phyloP scores from a whole-genome alignment of 2,113 vertebrate species.

The Python bivittatus region DNA sequence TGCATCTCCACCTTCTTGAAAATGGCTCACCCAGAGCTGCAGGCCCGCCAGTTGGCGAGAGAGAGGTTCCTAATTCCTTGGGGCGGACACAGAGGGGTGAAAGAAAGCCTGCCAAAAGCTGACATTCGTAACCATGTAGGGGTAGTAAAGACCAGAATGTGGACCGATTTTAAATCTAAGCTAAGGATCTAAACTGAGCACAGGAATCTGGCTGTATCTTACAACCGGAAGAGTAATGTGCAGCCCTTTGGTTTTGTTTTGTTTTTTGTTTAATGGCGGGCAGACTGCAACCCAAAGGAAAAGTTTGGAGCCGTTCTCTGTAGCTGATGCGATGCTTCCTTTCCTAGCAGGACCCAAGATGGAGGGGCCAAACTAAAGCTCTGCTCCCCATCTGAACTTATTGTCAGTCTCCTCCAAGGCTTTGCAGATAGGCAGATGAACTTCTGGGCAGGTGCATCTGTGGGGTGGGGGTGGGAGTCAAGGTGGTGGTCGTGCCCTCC shows the following conservation, averaged over 20 bases:
- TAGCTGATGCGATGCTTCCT: background rate
- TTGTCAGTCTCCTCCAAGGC: too few species aligned
- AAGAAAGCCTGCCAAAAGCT: background rate
- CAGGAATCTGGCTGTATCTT: too few species aligned
- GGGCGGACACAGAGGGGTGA: background rate
- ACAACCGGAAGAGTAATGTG: too few species aligned
- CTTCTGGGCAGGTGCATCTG: too few species aligned
- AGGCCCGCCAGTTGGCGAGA: background rate
- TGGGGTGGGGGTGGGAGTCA: too few species aligned
- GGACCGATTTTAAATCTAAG: background rate
- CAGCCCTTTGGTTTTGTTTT: too few species aligned
- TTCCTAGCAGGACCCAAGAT: background rate
- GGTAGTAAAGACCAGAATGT: background rate
- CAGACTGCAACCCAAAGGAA: background rate
- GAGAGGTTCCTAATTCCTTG: background rate
- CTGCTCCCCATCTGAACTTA: background rate
- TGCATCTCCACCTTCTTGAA: background rate
- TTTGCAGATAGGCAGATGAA: too few species aligned
- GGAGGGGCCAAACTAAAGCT: background rate
- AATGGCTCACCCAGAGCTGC: background rate
- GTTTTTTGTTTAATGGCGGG: too few species aligned
- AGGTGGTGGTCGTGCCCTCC: too few species aligned
- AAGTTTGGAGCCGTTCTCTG: too few species aligned
- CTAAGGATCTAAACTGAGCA: too few species aligned
- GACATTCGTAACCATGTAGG: background rate